A percentile compares a stretch with the other conserved stretches of the same genome.
These are phyloP conservation scores for Dexiosoma caninum DNA, from an alignment of 2,888 invertebrate genomes.

Conservation along the genomic window DNA sequence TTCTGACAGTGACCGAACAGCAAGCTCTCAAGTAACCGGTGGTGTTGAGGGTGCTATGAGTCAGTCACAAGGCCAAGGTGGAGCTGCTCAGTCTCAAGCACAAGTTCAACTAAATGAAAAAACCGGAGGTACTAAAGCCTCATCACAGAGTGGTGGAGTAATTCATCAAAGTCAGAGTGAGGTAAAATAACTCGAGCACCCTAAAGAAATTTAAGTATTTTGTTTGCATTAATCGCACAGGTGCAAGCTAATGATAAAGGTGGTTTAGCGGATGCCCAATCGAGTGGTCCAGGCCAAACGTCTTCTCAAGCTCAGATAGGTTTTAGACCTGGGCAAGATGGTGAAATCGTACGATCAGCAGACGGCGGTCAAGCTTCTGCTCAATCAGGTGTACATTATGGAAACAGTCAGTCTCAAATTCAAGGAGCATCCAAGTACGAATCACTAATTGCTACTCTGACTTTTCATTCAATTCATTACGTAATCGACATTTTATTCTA, in stretches of 20 bases:
- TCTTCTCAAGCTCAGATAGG: conserved; percentile 94
- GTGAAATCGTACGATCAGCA: conserved; percentile 79
- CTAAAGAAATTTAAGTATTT: neutral
- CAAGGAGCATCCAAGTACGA: conserved; percentile 84
- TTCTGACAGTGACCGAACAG: conserved; percentile 85
- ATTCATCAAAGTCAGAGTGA: conserved; percentile 83
- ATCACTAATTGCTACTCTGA: neutral
- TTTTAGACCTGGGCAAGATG: conserved; percentile 85
- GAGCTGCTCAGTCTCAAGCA: conserved; percentile 86
- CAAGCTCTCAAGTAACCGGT: conserved; percentile 82
- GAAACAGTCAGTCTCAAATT: conserved; percentile 90
- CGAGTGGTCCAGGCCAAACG: conserved; percentile 89
- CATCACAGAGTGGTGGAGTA: conserved; percentile 86
- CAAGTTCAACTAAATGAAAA: conserved; percentile 87
- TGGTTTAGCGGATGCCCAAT: conserved; percentile 91
- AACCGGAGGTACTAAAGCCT: conserved; percentile 86
- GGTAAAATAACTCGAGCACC: conserved; percentile 63
- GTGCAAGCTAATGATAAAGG: conserved; percentile 90
- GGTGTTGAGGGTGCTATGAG: conserved; percentile 86
- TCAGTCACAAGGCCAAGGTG: conserved; percentile 86
- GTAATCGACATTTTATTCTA: conserved; percentile 67
- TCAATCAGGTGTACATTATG: conserved; percentile 85
- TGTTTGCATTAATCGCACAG: conserved; percentile 72
- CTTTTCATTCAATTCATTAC: neutral
- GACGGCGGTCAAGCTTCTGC: conserved; percentile 88